A percentile compares a stretch with the other conserved stretches of the same genome.
These are phyloP conservation scores for Porites evermanni DNA, from an alignment of 92 coral and sea anemone genomes.

Conservation along the genomic window DNA sequence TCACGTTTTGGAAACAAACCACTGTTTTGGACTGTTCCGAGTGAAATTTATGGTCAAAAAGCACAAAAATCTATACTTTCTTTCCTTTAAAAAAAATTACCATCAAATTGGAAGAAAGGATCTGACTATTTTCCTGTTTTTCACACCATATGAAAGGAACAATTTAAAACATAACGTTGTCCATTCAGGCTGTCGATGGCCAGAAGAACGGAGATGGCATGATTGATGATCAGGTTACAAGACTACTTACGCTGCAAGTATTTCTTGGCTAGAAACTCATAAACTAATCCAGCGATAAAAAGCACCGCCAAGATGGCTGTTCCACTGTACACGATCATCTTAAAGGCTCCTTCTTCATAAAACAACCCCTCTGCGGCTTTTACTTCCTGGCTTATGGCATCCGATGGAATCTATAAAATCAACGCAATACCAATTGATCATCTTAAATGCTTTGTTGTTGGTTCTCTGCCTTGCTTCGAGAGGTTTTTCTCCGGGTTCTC, in stretches of 20 bases:
- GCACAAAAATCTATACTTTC: too few relatives aligned
- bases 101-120: too few relatives aligned
- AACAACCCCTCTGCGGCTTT: slow-evolving; percentile 70
- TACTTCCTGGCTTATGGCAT: slow-evolving; percentile 52
- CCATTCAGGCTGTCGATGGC: too few relatives aligned
- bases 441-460: too few relatives aligned
- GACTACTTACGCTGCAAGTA: slow-evolving; percentile 19
- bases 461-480: too few relatives aligned
- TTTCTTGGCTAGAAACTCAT: slow-evolving; percentile 46
- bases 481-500: too few relatives aligned
- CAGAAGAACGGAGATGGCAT: not conserved
- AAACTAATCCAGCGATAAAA: slow-evolving; percentile 43
- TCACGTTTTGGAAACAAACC: too few relatives aligned
- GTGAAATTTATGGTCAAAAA: too few relatives aligned
- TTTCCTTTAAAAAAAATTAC: too few relatives aligned
- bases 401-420: slow-evolving; percentile 46
- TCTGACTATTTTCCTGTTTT: too few relatives aligned
- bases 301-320: slow-evolving; percentile 64
- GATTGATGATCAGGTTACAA: too few relatives aligned
- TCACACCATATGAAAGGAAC: not conserved
- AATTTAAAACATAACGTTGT: not conserved
- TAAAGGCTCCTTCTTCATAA: slow-evolving; percentile 65
- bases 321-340: slow-evolving; percentile 68
- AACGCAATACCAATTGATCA: not conserved
- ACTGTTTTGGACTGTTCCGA: too few relatives aligned